These are phyloP conservation scores for Mystacides longicornis DNA, from an alignment of 2,888 invertebrate genomes.

Conservation along the genomic window DNA sequence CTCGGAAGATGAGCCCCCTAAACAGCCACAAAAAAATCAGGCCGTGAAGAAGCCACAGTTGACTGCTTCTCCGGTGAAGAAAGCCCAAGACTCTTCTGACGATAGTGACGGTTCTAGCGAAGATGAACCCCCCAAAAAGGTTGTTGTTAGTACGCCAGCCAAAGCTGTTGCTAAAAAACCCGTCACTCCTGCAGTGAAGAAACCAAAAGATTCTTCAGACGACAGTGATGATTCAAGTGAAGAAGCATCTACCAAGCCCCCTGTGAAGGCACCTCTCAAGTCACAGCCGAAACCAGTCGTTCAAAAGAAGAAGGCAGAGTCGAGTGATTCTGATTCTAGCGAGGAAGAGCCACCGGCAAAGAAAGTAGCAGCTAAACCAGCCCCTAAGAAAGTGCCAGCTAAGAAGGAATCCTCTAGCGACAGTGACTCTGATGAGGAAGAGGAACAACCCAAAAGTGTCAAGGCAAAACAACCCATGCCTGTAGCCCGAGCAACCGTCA, in stretches of 20 bases:
- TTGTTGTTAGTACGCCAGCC: constrained; percentile 23
- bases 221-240: constrained; percentile 37
- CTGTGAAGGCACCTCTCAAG: constrained; percentile 18
- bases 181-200: constrained; percentile 27
- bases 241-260: constrained; percentile 28
- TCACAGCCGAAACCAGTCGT: constrained; percentile 22
- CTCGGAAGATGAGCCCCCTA: constrained; percentile 35
- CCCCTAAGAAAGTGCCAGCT: constrained; percentile 28
- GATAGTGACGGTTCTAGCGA: constrained; percentile 35
- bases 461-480: constrained; percentile 23
- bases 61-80: constrained; percentile 28
- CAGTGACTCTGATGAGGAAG: constrained; percentile 31
- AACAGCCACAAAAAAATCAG: constrained; percentile 24
- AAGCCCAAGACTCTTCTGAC: constrained; percentile 37
- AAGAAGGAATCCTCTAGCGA: constrained; percentile 34
- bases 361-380: constrained; percentile 28
- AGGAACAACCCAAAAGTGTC: constrained; percentile 28
- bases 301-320: constrained; percentile 28
- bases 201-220: constrained; percentile 28
- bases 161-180: constrained; percentile 20
- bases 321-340: constrained; percentile 31
- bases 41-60: constrained; percentile 30
- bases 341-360: constrained; percentile 27
- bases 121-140: constrained; percentile 30
- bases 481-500: constrained; percentile 25